Evolutionary conservation across 2,888 invertebrate genomes (phyloP), one percentile per base, ranked within the genome.

Genomic region (Schrankia costaestrigalis): DNA sequence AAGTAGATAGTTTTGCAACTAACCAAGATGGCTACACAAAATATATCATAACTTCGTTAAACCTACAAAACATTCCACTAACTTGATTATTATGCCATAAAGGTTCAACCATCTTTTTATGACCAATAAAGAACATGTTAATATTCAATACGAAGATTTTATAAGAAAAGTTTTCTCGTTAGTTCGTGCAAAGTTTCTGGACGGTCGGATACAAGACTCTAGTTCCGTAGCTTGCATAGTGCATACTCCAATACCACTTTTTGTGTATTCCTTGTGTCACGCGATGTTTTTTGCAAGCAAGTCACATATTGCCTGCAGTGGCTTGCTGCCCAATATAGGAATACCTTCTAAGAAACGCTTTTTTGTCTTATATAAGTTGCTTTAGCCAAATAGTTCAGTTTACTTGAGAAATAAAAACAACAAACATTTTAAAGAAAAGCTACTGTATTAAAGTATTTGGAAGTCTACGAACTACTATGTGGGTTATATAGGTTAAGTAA

Each of bases 91-190:
- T 65, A 72, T 64, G 57, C 49, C 49, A 62, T 63, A 77, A 69
- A 73, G 60, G 56, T 61, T 52, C 46, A 53, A 40, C 31, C 54
- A 47, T 42, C 59, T 63, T 71, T 77, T 78, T 73, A 79, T 69
- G 65, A 58, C 63, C 73, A 64, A 75, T 78, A 77, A 76, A 72
- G 65, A 63, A 67, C 73, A 71, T 76, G 76, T 78, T 80, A 80
- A 78, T 79, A 80, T 80, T 80, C 79, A 80, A 80, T 80, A 73
- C 72, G 71, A 69, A 65, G 66, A 75, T 79, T 78, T 78, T 78
- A 79, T 80, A 78, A 70, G 70, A 47, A 66, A 80, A 80, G 61
- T 80, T 80, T 75, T 73, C 78, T 78, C 74, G 74, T 78, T 78
- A 78, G 70, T 71, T 68, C 47, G 26, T 27, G 30, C 39, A 31